Percentiles rank a stretch among this genome's conserved stretches.
Conservation (phyloP, 2,888 invertebrate genomes). For the Drosophila meridiana region DNA sequence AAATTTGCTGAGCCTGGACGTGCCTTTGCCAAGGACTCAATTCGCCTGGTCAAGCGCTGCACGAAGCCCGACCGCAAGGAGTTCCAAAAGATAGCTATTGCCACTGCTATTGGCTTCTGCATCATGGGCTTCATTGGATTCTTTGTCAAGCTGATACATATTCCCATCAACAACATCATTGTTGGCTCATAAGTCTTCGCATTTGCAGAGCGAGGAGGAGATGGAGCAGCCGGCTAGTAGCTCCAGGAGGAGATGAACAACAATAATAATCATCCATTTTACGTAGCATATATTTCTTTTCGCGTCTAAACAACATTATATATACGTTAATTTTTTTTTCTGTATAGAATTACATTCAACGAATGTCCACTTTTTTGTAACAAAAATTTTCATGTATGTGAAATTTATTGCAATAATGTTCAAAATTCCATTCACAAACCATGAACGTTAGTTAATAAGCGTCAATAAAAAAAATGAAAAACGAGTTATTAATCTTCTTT, state of each 20-base stretch:
- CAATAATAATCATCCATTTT: slow-evolving; percentile 59
- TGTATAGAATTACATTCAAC: slow-evolving; percentile 64
- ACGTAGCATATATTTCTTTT: slow-evolving; percentile 41
- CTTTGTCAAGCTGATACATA: slow-evolving; percentile 99
- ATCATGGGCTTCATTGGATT: slow-evolving; percentile 99
- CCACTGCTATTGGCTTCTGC: slow-evolving; percentile 99
- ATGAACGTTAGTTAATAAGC: slow-evolving; percentile 66
- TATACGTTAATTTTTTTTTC: slow-evolving; percentile 36
- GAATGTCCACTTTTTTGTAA: slow-evolving; percentile 62
- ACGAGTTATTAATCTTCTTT: slow-evolving; percentile 15
- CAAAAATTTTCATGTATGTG: slow-evolving; percentile 54
- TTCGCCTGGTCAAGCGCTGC: slow-evolving; percentile 98
- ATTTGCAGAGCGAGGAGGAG: neutral
- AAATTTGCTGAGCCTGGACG: slow-evolving; percentile 97
- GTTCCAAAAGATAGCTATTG: slow-evolving; percentile 99
- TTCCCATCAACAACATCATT: slow-evolving; percentile 98
- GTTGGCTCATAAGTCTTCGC: slow-evolving; percentile 89
- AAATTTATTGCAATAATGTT: slow-evolving; percentile 61
- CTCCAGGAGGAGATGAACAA: slow-evolving; percentile 30
- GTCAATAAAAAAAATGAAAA: slow-evolving; percentile 33
- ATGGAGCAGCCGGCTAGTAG: neutral
- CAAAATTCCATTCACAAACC: slow-evolving; percentile 68
- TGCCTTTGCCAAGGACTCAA: slow-evolving; percentile 99
- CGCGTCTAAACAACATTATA: slow-evolving; percentile 36
- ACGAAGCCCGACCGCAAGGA: slow-evolving; percentile 99